Conservation (phyloP, 2,113 vertebrate genomes). For the Thunnus thynnus region DNA sequence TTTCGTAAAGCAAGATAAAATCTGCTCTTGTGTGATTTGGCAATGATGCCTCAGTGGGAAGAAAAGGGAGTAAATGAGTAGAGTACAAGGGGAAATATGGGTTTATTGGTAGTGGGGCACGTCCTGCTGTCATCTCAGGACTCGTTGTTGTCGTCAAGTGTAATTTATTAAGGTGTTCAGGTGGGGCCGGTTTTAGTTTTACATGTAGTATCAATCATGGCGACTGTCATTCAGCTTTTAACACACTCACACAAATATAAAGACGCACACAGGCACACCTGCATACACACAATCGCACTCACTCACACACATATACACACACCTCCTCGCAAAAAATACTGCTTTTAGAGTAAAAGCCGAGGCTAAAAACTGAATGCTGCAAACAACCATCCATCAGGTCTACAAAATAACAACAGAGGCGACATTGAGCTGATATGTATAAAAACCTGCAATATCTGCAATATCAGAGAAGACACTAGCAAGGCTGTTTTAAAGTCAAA, state of each 20-base stretch:
- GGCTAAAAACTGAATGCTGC: slow-evolving; percentile 63
- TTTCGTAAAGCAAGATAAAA: slow-evolving; percentile 54
- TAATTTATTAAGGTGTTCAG: slow-evolving; percentile 72
- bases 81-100: slow-evolving; percentile 65
- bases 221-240: slow-evolving; percentile 56
- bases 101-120: slow-evolving; percentile 72
- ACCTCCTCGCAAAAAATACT: slow-evolving; percentile 24
- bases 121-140: slow-evolving; percentile 67
- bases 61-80: slow-evolving; percentile 61
- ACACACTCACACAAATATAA: slow-evolving; percentile 4
- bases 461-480: slow-evolving; percentile 57
- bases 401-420: slow-evolving; percentile 61
- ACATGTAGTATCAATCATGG: slow-evolving; percentile 75
- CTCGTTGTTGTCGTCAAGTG: slow-evolving; percentile 55
- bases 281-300: background rate
- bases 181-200: slow-evolving; percentile 67
- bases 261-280: background rate
- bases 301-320: background rate
- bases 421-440: slow-evolving; percentile 62
- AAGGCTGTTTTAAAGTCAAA: background rate
- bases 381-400: slow-evolving; percentile 73
- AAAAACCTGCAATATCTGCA: slow-evolving; percentile 69
- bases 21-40: slow-evolving; percentile 55
- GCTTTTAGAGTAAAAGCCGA: slow-evolving; percentile 60
- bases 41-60: slow-evolving; percentile 32